Evolutionary conservation across 2,888 invertebrate genomes (phyloP).

Genomic region (Ormia ochracea): DNA sequence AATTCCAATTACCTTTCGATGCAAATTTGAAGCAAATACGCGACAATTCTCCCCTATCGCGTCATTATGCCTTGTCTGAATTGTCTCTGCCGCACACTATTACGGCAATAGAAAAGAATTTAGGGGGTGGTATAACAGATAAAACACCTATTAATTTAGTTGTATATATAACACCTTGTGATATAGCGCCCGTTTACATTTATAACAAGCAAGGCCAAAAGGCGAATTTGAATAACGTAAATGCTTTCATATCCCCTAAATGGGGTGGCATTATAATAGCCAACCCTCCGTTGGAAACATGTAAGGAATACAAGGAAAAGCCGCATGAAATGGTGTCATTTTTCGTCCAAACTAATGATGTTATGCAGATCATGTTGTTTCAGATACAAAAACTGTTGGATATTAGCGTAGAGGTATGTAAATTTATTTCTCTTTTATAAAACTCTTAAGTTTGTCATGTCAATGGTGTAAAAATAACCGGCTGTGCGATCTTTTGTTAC

Average conservation of each 20-base stretch:
- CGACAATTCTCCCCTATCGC: conserved; percentile 77
- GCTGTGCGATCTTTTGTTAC: too few species aligned
- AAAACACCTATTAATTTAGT: conserved; percentile 90
- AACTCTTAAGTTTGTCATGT: too few species aligned
- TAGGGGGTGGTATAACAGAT: conserved; percentile 89
- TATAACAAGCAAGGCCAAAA: conserved; percentile 78
- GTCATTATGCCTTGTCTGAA: conserved; percentile 82
- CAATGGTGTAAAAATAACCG: too few species aligned
- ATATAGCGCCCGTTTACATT: conserved; percentile 85
- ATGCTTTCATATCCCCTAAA: conserved; percentile 88
- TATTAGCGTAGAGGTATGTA: conserved; percentile 80
- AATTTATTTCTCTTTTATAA: neutral
- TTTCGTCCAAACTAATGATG: conserved; percentile 79
- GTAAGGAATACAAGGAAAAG: conserved; percentile 76
- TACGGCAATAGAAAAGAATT: conserved; percentile 90
- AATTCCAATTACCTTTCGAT: conserved; percentile 88
- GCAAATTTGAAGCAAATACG: conserved; percentile 83
- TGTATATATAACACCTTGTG: conserved; percentile 87
- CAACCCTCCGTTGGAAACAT: conserved; percentile 81
- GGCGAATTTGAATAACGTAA: conserved; percentile 78
- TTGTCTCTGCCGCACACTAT: conserved; percentile 88
- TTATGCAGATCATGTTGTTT: conserved; percentile 87
- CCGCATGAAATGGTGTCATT: conserved; percentile 74
- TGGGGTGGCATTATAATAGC: conserved; percentile 94
- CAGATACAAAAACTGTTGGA: conserved; percentile 87